Base-by-base conservation (phyloP, 2,113 vertebrate species). In the Aspiorhynchus laticeps region DNA sequence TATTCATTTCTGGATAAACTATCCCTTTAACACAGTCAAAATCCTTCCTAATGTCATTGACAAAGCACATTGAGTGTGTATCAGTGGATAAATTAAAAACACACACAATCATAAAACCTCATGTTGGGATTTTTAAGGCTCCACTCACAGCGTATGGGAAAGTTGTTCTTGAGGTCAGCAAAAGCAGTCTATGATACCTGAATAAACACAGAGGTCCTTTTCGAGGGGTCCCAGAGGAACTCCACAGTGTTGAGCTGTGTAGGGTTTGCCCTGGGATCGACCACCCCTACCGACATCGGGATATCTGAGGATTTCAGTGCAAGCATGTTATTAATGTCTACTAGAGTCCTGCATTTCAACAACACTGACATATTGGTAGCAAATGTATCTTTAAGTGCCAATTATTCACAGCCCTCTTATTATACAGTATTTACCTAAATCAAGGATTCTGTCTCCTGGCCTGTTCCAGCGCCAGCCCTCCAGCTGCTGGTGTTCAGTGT, bases 391-490 rank as follows among this genome's bases (percentile, higher is more conserved):
- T 74, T 74, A 36, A 75, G 24, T n/a, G 73, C 14, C n/a, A 11
- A 31, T 78, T 21, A 12, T 48, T 28, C 2, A 9, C 74, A 76
- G 15, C 48, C n/a, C 48, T 48, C 38, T 41, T n/a, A 75, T 41
- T 41, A 41, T 61, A 61, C 9, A 8, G 71, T 0, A 91, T 95
- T 95, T 92, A 98, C 98, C 98, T 53, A 99, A 95, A 88, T 98
- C 98, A 1, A 99, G 96, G 88, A 99, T 99, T 88, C 98, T 95
- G 91, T 99, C 98, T 0, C 98, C 98, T 0, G 98, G 98, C 28
- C 98, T 86, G 95, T 99, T 99, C 98, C 98, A 99, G 83, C 97
- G 93, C 98, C 98, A 99, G 89, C 98, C 97, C 89, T 99, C 98
- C 89, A 99, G 94, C 94, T 99, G 98, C 92, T 99, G 98, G 82